Evolutionary conservation across 2,113 vertebrate species (phyloP).

Genomic region (Tautogolabrus adspersus): DNA sequence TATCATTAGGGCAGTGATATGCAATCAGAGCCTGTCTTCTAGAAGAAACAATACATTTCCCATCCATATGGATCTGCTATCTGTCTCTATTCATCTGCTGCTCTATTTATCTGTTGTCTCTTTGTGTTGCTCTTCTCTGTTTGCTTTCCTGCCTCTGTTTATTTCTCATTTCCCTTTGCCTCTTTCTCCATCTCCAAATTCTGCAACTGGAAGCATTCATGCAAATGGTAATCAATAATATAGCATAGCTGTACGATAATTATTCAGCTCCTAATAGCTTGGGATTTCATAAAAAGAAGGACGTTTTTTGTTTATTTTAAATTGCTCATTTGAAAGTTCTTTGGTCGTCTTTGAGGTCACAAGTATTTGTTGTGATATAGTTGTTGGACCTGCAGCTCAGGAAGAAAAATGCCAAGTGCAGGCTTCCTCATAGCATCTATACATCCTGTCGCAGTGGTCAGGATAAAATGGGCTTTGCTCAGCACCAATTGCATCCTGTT

Average conservation of each 20-base stretch:
- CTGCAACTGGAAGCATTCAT: neutral
- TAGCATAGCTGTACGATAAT: neutral
- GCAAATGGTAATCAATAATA: conserved; percentile 30
- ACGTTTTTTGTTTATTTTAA: conserved; percentile 7
- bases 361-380: conserved; percentile 44
- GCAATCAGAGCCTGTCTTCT: conserved; percentile 22
- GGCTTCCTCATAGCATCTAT: conserved; percentile 45
- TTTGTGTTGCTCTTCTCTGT: conserved; percentile 34
- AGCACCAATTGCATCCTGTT: conserved; percentile 71
- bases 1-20: conserved; percentile 4
- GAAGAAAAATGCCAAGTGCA: conserved; percentile 50
- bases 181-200: neutral
- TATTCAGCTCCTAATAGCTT: conserved; percentile 5
- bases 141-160: conserved; percentile 23
- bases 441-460: conserved; percentile 50
- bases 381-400: conserved; percentile 25
- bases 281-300: conserved; percentile 24
- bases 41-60: conserved; percentile 22
- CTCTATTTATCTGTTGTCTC: conserved; percentile 52
- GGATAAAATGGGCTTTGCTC: conserved; percentile 67
- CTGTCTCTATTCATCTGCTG: conserved; percentile 52
- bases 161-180: conserved; percentile 24
- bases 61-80: neutral
- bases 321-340: conserved; percentile 10
- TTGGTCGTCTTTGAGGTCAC: neutral